Base-by-base conservation (phyloP, 2,113 vertebrate species). In the Elgaria multicarinata region DNA sequence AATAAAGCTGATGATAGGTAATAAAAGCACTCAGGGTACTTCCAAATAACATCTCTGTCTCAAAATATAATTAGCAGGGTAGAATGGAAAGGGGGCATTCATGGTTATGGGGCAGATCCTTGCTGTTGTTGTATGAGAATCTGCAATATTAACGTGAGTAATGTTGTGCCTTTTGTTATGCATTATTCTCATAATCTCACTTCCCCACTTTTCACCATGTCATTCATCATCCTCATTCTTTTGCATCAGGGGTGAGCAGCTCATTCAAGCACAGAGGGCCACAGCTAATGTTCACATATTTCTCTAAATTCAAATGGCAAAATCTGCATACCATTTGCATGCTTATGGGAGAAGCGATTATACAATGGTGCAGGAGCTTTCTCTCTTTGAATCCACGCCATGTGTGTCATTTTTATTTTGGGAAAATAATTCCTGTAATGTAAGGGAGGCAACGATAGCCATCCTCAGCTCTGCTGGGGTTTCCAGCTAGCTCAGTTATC, bases 1-100 rank as follows among this genome's bases (percentile, higher is more conserved):
- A 93, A 90, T 94, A 89, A 94, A 95, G 44, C 89, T 87, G 91
- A 78, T 92, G 85, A 85, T 89, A 89, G 93, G 89, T 83, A 95
- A 94, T 93, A 91, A 93, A 89, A 91, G 89, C 88, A 78, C 24
- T 67, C 31, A 67, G 72, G 86, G 89, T 1, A 0, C 89, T 90
- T 93, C 44, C 31, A 44, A 16, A 18, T 78, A 87, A 83, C 93
- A 42, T 74, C 9, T 6, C 39, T 46, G 83, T 62, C 64, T 78
- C 71, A 58, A 90, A 86, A 88, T 80, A 85, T 92, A 82, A 69
- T 88, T 86, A 83, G 18, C 10, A 50, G 77, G 53, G 53, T 88
- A 92, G 93, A 89, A 91, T 78, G 69, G 86, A 87, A 82, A 92
- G 85, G 50, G 58, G 42, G 86, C 81, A 85, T 87, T 58, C 76